Base-by-base conservation (phyloP, 2,888 invertebrate genomes). In the Colostygia pectinataria region DNA sequence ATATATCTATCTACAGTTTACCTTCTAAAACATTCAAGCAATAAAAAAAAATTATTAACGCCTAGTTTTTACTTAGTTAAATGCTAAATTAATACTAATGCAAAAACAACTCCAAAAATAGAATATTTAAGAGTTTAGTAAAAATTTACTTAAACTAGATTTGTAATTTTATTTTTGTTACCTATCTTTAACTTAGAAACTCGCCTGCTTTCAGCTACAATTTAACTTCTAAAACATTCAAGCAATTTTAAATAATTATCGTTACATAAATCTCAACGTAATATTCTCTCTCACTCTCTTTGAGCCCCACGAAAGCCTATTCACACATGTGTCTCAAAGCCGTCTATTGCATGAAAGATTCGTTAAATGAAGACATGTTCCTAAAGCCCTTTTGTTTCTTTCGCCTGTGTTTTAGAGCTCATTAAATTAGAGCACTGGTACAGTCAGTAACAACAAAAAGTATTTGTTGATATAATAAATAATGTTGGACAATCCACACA, bases 391-490 rank as follows among this genome's bases (percentile, higher is more conserved):
- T 83, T 85, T 87, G 84, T 88, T 80, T 74, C 65, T 65, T 61
- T 68, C 67, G 77, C 68, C 82, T 86, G 86, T 80, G 75, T 84
- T 86, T 84, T 80, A 84, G 80, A 77, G 81, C 83, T 84, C 86
- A 83, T 88, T 87, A 84, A 80, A 80, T 83, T 78, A 83, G 77
- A 79, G 70, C 74, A 74, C 73, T 41, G 9, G 52, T 52, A 52
- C 37, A 38, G 42, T 46, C 34, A 18, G 12, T 28, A 7, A 38
- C 31, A 37, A 5, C 4, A 15, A 9, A 25, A 13, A 36, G 24
- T 13, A 25, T 24, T 31, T n/a, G n/a, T n/a, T n/a, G n/a, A n/a
- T n/a, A n/a, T n/a, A n/a, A n/a, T n/a, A n/a, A n/a, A n/a, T n/a
- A n/a, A n/a, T n/a, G n/a, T n/a, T n/a, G n/a, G n/a, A n/a, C n/a